A percentile compares a stretch with the other conserved stretches of the same genome.
phyloP scores from a whole-genome alignment of 2,113 vertebrate species.

The Pachycephala philippinensis region DNA sequence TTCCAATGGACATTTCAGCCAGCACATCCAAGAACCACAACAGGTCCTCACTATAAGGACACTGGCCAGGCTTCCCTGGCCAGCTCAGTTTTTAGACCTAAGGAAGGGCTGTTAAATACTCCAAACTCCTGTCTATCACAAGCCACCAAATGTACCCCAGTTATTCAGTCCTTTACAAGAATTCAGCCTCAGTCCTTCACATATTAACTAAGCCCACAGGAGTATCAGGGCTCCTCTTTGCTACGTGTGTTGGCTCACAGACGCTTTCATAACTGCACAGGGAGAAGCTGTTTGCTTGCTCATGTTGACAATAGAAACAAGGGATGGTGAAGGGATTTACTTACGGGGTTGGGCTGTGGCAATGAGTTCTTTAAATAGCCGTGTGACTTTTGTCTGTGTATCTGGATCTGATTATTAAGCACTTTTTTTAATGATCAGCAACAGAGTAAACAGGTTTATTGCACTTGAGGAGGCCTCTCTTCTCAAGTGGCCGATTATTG shows the following conservation, averaged over 20 bases:
- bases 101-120: background rate
- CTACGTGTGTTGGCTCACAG: background rate
- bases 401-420: background rate
- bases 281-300: background rate
- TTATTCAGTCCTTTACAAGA: background rate
- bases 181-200: background rate
- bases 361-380: background rate
- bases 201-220: background rate
- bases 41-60: background rate
- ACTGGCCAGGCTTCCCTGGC: background rate
- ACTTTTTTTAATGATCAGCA: background rate
- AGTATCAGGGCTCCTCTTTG: background rate
- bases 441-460: constrained; percentile 27
- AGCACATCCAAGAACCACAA: background rate
- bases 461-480: background rate
- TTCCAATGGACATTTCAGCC: background rate
- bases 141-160: background rate
- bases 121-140: background rate
- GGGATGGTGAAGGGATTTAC: background rate
- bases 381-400: background rate
- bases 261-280: background rate
- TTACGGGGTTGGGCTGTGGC: background rate
- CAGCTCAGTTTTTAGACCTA: background rate
- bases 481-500: background rate
- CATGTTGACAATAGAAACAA: background rate